Percentiles rank a stretch among this genome's conserved stretches.
phyloP scores from a whole-genome alignment of 2,113 vertebrate species.

The zebrafish (Danio rerio) region GRCz12tu NC_133199.1:14111001-14111500 shows the following conservation, averaged over 20 bases:
- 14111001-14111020: conserved; percentile 80
- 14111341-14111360: conserved; percentile 74
- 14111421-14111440: background rate
- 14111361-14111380: conserved; percentile 45
- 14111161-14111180: background rate
- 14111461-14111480: background rate
- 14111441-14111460: background rate
- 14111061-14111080: conserved; percentile 77
- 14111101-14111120: conserved; percentile 12
- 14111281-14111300: conserved; percentile 76
- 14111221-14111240: conserved; percentile 52
- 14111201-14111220: background rate
- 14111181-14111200: background rate
- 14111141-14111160: background rate
- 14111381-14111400: background rate
- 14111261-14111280: conserved; percentile 73
- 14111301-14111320: conserved; percentile 86
- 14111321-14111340: conserved; percentile 68
- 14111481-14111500: background rate
- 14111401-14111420: background rate
- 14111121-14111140: conserved; percentile 17
- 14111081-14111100: conserved; percentile 67
- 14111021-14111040: conserved; percentile 77
- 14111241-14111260: conserved; percentile 73
- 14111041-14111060: conserved; percentile 65